Base-by-base conservation (phyloP, 2,888 invertebrate genomes). In the Esperia sulphurella region DNA sequence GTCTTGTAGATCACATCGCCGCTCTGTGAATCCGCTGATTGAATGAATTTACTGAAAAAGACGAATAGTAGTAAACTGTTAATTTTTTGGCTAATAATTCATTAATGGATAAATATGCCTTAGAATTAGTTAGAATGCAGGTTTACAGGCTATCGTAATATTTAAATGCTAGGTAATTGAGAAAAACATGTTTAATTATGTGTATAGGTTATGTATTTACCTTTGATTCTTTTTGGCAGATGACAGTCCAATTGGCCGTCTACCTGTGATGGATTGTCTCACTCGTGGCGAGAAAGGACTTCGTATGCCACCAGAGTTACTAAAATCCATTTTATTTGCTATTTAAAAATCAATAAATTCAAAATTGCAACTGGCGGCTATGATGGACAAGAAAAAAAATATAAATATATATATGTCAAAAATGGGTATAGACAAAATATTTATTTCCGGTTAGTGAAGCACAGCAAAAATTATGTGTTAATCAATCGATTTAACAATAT, bases 1-100 rank as follows among this genome's bases (percentile, higher is more conserved):
- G 95, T 94, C 63, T 95, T 94, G 62, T 94, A 92, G 40, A 97
- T 92, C 7, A 96, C 90, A 79, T 96, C 94, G 13, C 94, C 92
- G 0, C 93, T 59, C 43, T 66, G 75, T 14, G 75, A 71, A 21
- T 68, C 72, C 9, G 66, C 43, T 13, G 75, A 58, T 54, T 79
- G 81, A 54, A 72, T 63, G 48, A 71, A 84, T 56, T 76, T 82
- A 53, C 85, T 86, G 65, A 3, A 57, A 65, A 57, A 47, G 53
- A 41, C 21, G n/a, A n/a, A 39, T 39, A n/a, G 12, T 39, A 39
- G 13, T 13, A 39, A 38, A 8, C 38, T 1, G 12, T 14, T 1
- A 45, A 6, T 4, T 29, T 7, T 4, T 42, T 30, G 12, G 12
- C 29, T 28, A 42, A 42, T 12, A 42, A 12, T 21, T 21, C 21